These are phyloP conservation scores for Nesometra sesokonis DNA, from an alignment of 35 echinoderm and acorn worm species.

Conservation along the genomic window DNA sequence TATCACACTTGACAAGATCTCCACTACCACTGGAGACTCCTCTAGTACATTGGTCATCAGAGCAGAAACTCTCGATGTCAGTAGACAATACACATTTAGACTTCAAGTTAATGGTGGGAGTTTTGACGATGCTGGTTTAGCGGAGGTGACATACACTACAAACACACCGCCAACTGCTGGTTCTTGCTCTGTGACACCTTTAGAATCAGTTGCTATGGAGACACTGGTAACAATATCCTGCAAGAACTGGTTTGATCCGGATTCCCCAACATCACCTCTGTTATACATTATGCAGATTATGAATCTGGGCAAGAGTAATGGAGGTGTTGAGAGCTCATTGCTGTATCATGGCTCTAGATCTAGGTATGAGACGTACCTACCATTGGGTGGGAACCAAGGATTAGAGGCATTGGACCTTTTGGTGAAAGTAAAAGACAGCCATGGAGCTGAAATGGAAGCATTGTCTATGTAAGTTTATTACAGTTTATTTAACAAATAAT, in stretches of 20 bases:
- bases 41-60: not conserved
- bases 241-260: not conserved
- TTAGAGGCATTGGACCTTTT: not conserved
- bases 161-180: not conserved
- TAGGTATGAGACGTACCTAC: not conserved
- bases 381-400: not conserved
- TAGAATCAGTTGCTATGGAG: not conserved
- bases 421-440: not conserved
- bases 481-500: too few relatives aligned
- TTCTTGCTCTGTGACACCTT: not conserved
- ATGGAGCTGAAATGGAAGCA: not conserved
- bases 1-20: not conserved
- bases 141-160: not conserved
- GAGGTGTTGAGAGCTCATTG: not conserved
- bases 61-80: not conserved
- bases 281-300: not conserved
- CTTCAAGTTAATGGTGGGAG: not conserved
- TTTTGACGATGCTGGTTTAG: not conserved
- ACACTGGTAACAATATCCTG: not conserved
- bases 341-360: not conserved
- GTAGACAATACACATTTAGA: not conserved
- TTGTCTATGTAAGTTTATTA: not conserved
- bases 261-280: not conserved
- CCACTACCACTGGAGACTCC: not conserved
- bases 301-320: not conserved